Conservation (phyloP, 2,888 invertebrate genomes). For the Harpagoxenus sublaevis region DNA sequence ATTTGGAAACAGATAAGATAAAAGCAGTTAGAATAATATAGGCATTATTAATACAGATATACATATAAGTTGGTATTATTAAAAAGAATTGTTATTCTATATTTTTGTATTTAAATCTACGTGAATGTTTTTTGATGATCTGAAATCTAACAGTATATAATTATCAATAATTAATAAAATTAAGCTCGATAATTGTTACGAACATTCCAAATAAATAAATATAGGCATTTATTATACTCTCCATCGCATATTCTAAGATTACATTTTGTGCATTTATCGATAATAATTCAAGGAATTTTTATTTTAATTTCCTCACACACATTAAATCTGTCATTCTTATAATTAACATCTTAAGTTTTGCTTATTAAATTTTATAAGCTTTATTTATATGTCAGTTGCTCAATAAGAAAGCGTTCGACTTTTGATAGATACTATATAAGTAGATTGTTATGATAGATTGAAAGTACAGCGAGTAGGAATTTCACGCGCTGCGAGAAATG, state of each 20-base stretch:
- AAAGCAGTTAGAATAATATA: not conserved
- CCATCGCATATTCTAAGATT: not conserved
- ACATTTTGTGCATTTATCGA: not conserved
- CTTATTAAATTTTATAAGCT: not conserved
- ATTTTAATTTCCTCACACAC: not conserved
- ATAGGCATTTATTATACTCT: not conserved
- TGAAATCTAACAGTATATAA: not conserved
- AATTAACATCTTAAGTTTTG: not conserved
- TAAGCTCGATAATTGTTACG: not conserved
- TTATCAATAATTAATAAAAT: not conserved
- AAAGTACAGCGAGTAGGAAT: not conserved
- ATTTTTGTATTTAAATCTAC: not conserved
- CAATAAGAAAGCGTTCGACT: not conserved
- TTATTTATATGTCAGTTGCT: not conserved
- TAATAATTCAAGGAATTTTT: not conserved
- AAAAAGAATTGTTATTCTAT: not conserved
- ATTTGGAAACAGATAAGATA: not conserved
- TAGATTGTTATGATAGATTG: constrained; percentile 22
- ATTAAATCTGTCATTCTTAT: not conserved
- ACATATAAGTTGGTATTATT: not conserved
- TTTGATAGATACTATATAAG: not conserved
- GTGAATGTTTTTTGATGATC: not conserved
- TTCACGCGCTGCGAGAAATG: not conserved
- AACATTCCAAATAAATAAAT: not conserved
- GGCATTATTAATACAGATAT: constrained; percentile 2